These are phyloP conservation scores for Heteromyza rotundicornis DNA, from an alignment of 2,888 invertebrate species.

Conservation along the genomic window DNA sequence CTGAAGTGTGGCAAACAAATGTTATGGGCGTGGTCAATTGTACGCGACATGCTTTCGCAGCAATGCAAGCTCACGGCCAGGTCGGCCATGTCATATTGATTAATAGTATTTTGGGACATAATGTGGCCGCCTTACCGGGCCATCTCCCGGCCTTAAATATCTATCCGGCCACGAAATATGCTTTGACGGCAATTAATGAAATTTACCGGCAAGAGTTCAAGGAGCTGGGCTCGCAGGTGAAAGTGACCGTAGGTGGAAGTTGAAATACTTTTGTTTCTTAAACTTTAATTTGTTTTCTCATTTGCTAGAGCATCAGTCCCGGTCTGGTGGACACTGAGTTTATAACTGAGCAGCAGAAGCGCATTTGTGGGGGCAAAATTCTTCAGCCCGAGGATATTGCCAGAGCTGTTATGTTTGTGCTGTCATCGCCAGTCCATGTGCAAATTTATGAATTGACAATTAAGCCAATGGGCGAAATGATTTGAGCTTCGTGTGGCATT, in stretches of 20 bases:
- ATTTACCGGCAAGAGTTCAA: conserved; percentile 42
- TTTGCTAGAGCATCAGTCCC: conserved; percentile 33
- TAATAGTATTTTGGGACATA: conserved; percentile 52
- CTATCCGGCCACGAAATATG: conserved; percentile 40
- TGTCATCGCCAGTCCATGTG: conserved; percentile 34
- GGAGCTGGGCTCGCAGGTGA: conserved; percentile 28
- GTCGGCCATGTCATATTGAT: conserved; percentile 61
- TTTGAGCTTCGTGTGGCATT: too few species aligned
- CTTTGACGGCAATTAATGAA: conserved; percentile 45
- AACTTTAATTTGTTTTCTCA: neutral
- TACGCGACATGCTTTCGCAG: conserved; percentile 61
- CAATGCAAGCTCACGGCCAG: conserved; percentile 61
- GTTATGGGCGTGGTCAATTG: conserved; percentile 61
- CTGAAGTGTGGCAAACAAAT: conserved; percentile 61
- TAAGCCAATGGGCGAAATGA: conserved; percentile 36
- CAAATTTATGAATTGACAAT: conserved; percentile 29
- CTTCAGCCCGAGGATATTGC: conserved; percentile 35
- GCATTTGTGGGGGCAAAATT: conserved; percentile 1
- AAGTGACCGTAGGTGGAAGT: conserved; percentile 30
- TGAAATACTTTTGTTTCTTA: neutral
- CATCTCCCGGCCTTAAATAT: conserved; percentile 37
- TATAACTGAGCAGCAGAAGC: conserved; percentile 9
- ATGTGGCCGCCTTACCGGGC: conserved; percentile 35
- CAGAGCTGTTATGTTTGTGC: conserved; percentile 31
- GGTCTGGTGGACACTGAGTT: conserved; percentile 32